Percentiles rank a stretch among this genome's conserved stretches.
phyloP scores from a whole-genome alignment of 30 jellyfish, hydroid and myxozoan species.

The Aurelia sp. region DNA sequence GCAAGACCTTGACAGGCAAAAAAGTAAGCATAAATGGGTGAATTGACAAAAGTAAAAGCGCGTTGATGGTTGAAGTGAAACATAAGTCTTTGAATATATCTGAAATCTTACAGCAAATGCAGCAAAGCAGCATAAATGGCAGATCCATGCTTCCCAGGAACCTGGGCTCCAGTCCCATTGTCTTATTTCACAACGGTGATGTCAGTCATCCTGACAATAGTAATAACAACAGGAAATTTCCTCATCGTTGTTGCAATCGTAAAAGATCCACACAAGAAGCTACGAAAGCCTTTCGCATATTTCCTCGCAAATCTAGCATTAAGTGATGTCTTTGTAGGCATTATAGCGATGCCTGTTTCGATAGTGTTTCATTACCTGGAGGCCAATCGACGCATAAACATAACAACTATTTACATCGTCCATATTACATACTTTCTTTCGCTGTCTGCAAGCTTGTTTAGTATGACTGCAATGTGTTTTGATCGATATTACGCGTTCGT shows the following conservation, averaged over 20 bases:
- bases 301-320: conserved; percentile 77
- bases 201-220: conserved; percentile 59
- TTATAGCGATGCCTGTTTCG: conserved; percentile 75
- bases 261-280: conserved; percentile 79
- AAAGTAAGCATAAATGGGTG: no score
- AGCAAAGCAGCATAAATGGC: conserved; percentile 3
- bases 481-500: conserved; percentile 80
- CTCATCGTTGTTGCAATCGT: conserved; percentile 64
- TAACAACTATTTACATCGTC: conserved; percentile 22
- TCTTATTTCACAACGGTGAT: conserved; percentile 73
- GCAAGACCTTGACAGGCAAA: no score
- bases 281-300: conserved; percentile 81
- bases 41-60: no score
- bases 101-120: no score
- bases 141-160: conserved; percentile 47
- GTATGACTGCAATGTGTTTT: conserved; percentile 82
- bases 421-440: conserved; percentile 74
- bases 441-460: conserved; percentile 77
- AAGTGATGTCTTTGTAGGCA: conserved; percentile 83
- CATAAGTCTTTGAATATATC: no score
- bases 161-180: conserved; percentile 80
- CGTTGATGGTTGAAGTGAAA: no score
- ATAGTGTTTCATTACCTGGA: conserved; percentile 75
- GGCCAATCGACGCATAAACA: conserved; percentile 51
- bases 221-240: conserved; percentile 68